phyloP scores from a whole-genome alignment of 2,888 invertebrate species.

The Drosophila kambysellisi region DNA sequence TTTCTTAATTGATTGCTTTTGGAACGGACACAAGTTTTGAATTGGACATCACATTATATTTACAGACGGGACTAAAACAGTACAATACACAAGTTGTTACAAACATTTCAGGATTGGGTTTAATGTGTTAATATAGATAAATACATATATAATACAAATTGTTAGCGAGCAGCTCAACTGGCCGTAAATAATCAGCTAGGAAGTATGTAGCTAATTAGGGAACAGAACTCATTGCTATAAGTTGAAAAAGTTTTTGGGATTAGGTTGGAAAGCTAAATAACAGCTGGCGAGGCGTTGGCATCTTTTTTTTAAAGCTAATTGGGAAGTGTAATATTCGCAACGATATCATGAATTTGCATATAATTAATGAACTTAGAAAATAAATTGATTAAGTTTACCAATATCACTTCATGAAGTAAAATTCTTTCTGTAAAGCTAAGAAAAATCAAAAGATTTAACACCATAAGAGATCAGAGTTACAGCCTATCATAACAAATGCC shows the following conservation, averaged over 20 bases:
- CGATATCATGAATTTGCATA: conserved; percentile 24
- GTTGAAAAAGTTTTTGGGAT: conserved; percentile 15
- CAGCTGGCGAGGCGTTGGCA: conserved; percentile 38
- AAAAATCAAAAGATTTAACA: conserved; percentile 33
- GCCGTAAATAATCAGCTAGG: conserved; percentile 18
- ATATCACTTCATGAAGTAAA: conserved; percentile 11
- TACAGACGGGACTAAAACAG: conserved; percentile 62
- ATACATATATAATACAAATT: conserved; percentile 58
- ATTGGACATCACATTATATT: conserved; percentile 67
- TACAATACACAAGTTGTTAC: conserved; percentile 25
- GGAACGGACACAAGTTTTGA: conserved; percentile 46
- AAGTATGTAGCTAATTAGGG: conserved; percentile 26
- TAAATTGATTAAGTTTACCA: conserved; percentile 39
- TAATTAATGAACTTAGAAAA: conserved; percentile 28
- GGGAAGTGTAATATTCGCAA: conserved; percentile 31
- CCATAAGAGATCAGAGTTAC: conserved; percentile 9
- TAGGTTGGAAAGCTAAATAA: conserved; percentile 26
- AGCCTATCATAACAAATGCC: conserved; percentile 18
- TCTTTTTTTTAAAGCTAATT: conserved; percentile 28
- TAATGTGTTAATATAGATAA: conserved; percentile 30
- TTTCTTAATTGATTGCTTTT: conserved; percentile 5
- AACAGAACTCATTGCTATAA: conserved; percentile 24
- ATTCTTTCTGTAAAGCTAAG: conserved; percentile 31
- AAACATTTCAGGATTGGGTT: conserved; percentile 13
- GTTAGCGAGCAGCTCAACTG: conserved; percentile 53